Evolutionary conservation across 2,797 vertebrate genomes (phyloP).

Genomic region (Falco cherrug): DNA sequence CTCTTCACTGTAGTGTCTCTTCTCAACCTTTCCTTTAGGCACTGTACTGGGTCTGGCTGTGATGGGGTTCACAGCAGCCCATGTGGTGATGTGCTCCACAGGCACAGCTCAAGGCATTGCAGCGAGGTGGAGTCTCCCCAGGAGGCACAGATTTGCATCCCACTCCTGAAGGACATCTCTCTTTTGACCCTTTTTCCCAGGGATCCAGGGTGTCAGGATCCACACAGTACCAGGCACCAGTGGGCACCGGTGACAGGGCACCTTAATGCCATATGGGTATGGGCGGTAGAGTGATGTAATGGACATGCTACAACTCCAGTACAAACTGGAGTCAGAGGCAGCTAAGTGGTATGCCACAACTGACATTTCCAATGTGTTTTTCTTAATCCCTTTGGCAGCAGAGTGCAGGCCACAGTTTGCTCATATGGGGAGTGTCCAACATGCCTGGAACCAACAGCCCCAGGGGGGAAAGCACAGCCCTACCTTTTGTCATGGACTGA

Average conservation of each 20-base stretch:
- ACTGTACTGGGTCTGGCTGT: background rate
- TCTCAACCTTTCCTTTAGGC: background rate
- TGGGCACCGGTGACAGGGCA: background rate
- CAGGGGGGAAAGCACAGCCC: background rate
- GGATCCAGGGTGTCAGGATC: background rate
- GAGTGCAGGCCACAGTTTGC: background rate
- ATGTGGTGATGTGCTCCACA: background rate
- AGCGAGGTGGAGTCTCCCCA: background rate
- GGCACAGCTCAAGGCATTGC: background rate
- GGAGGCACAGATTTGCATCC: background rate
- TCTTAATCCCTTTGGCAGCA: background rate
- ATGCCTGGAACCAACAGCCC: background rate
- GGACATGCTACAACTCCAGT: background rate
- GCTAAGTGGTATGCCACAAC: background rate
- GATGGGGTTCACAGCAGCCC: background rate
- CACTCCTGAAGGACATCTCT: background rate
- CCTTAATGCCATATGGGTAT: background rate
- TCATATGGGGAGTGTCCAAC: background rate
- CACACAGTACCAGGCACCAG: fast-evolving
- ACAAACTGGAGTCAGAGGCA: background rate
- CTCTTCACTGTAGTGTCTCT: background rate
- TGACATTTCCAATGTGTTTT: background rate
- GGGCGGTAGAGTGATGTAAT: background rate
- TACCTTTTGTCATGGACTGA: background rate
- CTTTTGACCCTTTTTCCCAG: background rate